Conservation (phyloP, 1,140 invertebrate species). For the Aphelenchoides avenae region DNA sequence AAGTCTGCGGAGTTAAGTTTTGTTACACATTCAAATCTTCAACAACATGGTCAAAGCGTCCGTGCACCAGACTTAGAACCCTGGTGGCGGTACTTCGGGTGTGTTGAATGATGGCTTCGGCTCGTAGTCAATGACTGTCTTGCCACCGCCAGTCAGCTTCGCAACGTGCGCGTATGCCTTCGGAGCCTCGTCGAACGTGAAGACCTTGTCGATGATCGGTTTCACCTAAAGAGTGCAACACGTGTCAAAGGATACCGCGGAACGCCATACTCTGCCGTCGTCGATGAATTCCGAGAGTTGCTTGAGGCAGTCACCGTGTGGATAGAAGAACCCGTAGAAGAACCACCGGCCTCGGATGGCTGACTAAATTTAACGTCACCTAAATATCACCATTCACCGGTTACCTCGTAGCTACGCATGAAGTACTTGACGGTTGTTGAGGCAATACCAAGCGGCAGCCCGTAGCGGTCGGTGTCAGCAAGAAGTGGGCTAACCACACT, state of each 20-base stretch:
- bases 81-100: not conserved
- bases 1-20: constrained; percentile 11
- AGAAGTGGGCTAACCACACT: constrained; percentile 78
- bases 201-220: constrained; percentile 71
- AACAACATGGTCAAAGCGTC: not conserved
- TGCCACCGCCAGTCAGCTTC: constrained; percentile 72
- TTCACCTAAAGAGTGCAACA: constrained; percentile 56
- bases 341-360: constrained; percentile 64
- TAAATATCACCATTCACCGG: not conserved
- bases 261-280: not conserved
- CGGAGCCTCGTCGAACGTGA: constrained; percentile 68
- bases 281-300: not conserved
- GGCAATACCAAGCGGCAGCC: constrained; percentile 64
- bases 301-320: constrained; percentile 13
- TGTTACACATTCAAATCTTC: not conserved
- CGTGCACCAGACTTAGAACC: not conserved
- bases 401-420: constrained; percentile 21
- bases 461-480: constrained; percentile 74
- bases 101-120: not conserved
- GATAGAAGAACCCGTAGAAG: constrained; percentile 69
- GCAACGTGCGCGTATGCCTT: constrained; percentile 69
- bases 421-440: constrained; percentile 54
- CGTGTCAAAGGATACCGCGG: not conserved
- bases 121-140: constrained; percentile 68
- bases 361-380: constrained; percentile 49